Base-by-base conservation (phyloP, 1,140 invertebrate genomes). In the Drosophila miranda region DNA sequence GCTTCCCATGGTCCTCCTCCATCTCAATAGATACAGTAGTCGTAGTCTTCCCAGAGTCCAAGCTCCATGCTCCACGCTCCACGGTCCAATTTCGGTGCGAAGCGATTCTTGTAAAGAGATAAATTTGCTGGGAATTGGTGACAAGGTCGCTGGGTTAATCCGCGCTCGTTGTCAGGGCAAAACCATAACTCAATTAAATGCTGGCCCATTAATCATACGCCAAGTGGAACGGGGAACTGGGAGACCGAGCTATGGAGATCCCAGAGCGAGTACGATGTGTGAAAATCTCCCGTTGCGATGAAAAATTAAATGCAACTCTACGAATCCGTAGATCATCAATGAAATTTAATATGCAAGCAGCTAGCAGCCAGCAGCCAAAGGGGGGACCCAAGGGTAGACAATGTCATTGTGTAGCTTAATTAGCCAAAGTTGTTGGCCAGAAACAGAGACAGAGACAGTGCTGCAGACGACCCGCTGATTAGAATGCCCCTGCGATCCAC, bases 271-370 rank as follows among this genome's bases (percentile, higher is more conserved):
- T 68, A 73, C 70, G 58, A 89, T 81, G 84, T 89, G 84, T 89
- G 84, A 89, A 89, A 89, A 84, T 89, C 76, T 81, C 84, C 84
- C 80, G 84, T 72, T 61, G 84, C 44, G 84, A 81, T 84, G 80
- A 89, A 89, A 88, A 89, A 89, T 84, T 84, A 84, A 89, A 89
- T 89, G 84, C 80, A 89, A 73, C 61, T 81, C 81, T 89, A 75
- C 67, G 78, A 43, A 75, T 62, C 70, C 80, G 68, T 89, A 73
- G 84, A 89, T 89, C 84, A 89, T 84, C 84, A 89, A 89, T 89
- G 84, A 89, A 89, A 89, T 78, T 84, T 89, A 89, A 89, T 89
- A 89, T 89, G 84, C 74, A 38, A 38, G 34, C 11, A 23, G 46
- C 52, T 51, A 30, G 45, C 19, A 23, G 46, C 52, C 54, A 30